Evolutionary conservation across 2,113 vertebrate species (phyloP).

Genomic region (Maccullochella peelii): DNA sequence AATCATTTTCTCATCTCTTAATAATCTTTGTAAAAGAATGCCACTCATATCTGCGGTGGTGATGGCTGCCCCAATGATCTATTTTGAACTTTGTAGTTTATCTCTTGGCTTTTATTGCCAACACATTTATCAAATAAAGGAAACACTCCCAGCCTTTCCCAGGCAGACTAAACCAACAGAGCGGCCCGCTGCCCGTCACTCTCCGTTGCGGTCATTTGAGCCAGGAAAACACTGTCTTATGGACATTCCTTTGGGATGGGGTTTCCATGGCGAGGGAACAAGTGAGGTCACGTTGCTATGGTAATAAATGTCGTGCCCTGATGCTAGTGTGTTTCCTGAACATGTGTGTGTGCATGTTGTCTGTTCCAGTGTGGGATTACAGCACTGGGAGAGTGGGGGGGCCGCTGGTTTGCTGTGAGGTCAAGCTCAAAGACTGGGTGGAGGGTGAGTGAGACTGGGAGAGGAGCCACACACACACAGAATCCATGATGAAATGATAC

Average conservation of each 20-base stretch:
- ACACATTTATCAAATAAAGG: not conserved
- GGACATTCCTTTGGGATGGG: constrained; percentile 64
- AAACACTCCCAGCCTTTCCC: constrained; percentile 53
- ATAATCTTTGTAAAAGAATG: not conserved
- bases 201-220: constrained; percentile 16
- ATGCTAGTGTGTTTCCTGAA: constrained; percentile 43
- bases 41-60: not conserved
- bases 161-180: constrained; percentile 30
- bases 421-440: constrained; percentile 94
- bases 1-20: not conserved
- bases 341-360: constrained; percentile 46
- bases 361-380: constrained; percentile 92
- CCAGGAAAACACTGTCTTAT: constrained; percentile 47
- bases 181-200: constrained; percentile 10
- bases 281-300: constrained; percentile 64
- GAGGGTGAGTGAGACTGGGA: constrained; percentile 87
- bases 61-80: not conserved
- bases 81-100: not conserved
- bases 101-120: not conserved
- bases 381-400: constrained; percentile 96
- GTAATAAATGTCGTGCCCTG: constrained; percentile 45
- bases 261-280: constrained; percentile 70
- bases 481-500: constrained; percentile 6
- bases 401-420: constrained; percentile 94
- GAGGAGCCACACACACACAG: constrained; percentile 12